Evolutionary conservation across 2,113 vertebrate species (phyloP).

Genomic region (Drymodes brunneopygia): DNA sequence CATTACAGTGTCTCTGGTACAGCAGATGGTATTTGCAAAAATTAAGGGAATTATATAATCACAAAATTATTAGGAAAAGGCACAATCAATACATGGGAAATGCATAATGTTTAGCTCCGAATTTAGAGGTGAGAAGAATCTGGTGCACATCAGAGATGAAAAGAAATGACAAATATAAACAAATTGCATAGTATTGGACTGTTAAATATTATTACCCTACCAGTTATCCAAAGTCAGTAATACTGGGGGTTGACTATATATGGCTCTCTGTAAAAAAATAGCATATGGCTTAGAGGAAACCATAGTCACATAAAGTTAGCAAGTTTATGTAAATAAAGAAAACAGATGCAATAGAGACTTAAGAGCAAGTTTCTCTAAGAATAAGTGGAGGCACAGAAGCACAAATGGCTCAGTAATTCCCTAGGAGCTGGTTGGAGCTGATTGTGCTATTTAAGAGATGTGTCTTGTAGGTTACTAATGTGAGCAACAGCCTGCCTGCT

Average conservation of each 20-base stretch:
- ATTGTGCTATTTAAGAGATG: neutral
- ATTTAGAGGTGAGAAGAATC: neutral
- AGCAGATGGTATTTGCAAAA: neutral
- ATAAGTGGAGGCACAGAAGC: neutral
- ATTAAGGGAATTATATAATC: neutral
- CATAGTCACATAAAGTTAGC: neutral
- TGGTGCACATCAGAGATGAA: neutral
- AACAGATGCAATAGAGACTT: neutral
- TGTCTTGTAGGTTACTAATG: constrained; percentile 18
- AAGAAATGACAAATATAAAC: neutral
- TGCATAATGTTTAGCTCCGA: neutral
- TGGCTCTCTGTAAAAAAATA: neutral
- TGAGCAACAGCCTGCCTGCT: neutral
- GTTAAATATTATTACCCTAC: neutral
- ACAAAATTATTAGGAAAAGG: neutral
- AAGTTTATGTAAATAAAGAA: neutral
- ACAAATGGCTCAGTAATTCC: constrained; percentile 3
- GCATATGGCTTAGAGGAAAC: neutral
- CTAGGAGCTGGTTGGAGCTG: neutral
- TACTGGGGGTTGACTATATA: neutral
- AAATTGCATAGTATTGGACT: neutral
- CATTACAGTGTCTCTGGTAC: neutral
- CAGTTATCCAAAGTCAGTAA: neutral
- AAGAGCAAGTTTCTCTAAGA: neutral
- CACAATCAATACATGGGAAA: neutral